These are phyloP conservation scores for Solenodon paradoxus DNA, from an alignment of 2,113 vertebrate species.

Conservation along the genomic window DNA sequence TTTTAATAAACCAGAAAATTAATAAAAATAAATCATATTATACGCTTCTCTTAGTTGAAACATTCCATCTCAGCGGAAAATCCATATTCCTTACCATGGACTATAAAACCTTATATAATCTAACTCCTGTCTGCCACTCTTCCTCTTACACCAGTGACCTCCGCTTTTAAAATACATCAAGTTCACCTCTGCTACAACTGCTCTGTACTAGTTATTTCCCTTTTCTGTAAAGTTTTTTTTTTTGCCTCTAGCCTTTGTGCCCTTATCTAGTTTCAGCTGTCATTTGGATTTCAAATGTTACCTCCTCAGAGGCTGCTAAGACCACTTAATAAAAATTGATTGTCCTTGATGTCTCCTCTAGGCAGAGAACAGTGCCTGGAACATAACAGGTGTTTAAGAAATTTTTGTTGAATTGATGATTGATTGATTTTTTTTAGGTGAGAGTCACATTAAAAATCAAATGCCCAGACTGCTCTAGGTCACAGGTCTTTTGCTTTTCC, in stretches of 20 bases:
- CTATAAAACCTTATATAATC: neutral
- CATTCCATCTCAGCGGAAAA: neutral
- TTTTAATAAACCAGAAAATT: neutral
- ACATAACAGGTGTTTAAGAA: neutral
- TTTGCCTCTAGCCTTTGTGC: neutral
- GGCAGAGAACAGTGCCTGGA: neutral
- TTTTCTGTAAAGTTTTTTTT: neutral
- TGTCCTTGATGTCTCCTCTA: neutral
- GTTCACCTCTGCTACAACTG: neutral
- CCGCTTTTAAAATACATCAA: neutral
- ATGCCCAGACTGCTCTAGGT: neutral
- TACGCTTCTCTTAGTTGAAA: neutral
- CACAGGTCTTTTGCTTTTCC: neutral
- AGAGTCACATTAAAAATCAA: neutral
- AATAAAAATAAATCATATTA: neutral
- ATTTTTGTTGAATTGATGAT: constrained; percentile 11
- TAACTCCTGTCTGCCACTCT: neutral
- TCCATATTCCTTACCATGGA: neutral
- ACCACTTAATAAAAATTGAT: neutral
- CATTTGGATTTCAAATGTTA: neutral
- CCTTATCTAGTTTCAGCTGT: neutral
- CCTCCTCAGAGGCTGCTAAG: neutral
- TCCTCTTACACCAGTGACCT: neutral
- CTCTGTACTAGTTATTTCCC: neutral
- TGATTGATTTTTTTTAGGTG: neutral